Base-by-base conservation (phyloP, 2,888 invertebrate genomes). In the Drosophila mulleri region DNA sequence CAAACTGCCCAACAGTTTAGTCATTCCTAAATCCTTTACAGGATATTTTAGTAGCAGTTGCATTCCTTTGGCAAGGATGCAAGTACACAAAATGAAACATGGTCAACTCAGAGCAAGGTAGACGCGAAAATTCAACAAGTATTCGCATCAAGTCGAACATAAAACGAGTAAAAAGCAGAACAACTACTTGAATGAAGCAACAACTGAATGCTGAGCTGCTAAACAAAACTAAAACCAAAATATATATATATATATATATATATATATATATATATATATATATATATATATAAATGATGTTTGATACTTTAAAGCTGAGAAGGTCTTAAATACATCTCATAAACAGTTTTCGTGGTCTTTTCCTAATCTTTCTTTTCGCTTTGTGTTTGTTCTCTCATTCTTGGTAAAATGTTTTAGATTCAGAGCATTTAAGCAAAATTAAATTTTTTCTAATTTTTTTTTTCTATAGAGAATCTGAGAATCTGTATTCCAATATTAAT, bases 81-180 rank as follows among this genome's bases (percentile, higher is more conserved):
- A 29, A 61, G 62, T 41, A n/a, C 29, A 53, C 16, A 42, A 48
- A 11, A 32, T 52, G 50, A 56, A 65, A 42, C 45, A 32, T 54
- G 26, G 26, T 18, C n/a, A 18, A 3, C 47, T 53, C 26, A 47
- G 37, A 47, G 57, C 35, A 9, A 6, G 39, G 41, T 12, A 26
- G 11, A 35, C 26, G 48, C 9, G 5, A 57, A 64, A 47, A 64
- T 47, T 77, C 84, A 84, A 82, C 79, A 83, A 82, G 76, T 82
- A 54, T 37, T 52, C 37, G 4, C 53, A 47, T 44, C 44, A 41
- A 12, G n/a, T 20, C 12, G 20, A 11, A 26, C 50, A 20, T 1
- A 23, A 32, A 29, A 18, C 50, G 50, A 2, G 32, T 12, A 32
- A 14, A 29, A 39, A 23, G 52, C 47, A 56, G 42, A 58, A 54